Evolutionary conservation across 2,797 vertebrate genomes (phyloP), one percentile per base, ranked within the genome.

Genomic region (Triplophysa yarkandensis): DNA sequence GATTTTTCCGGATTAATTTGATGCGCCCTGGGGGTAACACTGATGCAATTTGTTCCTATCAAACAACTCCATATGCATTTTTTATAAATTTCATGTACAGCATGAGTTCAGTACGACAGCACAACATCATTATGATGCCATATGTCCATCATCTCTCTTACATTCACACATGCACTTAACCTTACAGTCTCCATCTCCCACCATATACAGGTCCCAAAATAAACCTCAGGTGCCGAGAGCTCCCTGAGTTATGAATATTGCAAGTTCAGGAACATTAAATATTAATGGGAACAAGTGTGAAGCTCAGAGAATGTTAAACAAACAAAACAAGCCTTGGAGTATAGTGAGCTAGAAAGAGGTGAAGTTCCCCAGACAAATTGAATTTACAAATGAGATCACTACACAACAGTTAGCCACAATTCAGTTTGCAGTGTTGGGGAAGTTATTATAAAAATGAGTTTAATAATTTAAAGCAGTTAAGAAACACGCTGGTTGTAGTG

Each of bases 221-320:
- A 90, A 91, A 88, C 83, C 83, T 82, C 68, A 71, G 58, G 64
- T 32, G 57, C 88, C 81, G 61, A 50, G 72, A 87, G 89, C 86
- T 66, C 77, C 71, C 68, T 85, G 77, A 79, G 81, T 83, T 88
- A 91, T 93, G 89, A 92, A 92, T 92, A 92, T 89, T 91, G 86
- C 88, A 92, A 79, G 78, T 77, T 80, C n/a, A 44, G 79, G 74
- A 36, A 66, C 84, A 92, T 92, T 89, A 84, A 92, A 90, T 89
- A 92, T 92, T 86, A 87, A 92, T 91, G 84, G 87, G 88, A 92
- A 93, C 90, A 91, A 90, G 90, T 89, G 87, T 89, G 89, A 89
- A 87, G 87, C 84, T 83, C 80, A 41, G 78, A 88, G 25, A 77
- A 64, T 80, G 76, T 83, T 87, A 82, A 87, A 85, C 64, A 89